Conservation (phyloP, 2,797 vertebrate species). For the Brachymystax lenok region DNA sequence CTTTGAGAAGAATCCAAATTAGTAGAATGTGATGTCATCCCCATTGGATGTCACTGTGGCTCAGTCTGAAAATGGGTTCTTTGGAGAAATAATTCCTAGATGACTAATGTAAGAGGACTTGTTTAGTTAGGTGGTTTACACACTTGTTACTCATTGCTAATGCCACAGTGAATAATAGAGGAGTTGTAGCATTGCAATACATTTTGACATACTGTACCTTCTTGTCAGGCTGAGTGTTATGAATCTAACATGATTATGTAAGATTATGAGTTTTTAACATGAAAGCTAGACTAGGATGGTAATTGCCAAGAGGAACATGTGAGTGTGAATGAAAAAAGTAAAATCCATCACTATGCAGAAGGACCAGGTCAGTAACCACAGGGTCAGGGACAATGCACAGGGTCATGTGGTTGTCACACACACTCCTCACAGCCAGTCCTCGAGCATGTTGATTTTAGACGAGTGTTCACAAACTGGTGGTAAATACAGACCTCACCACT, state of each 20-base stretch:
- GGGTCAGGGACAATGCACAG: too few species aligned
- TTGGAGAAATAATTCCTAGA: not conserved
- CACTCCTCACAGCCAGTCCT: too few species aligned
- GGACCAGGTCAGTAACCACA: too few species aligned
- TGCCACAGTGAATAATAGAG: not conserved
- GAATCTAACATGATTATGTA: not conserved
- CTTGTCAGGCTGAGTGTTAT: not conserved
- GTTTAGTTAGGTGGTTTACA: not conserved
- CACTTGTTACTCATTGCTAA: not conserved
- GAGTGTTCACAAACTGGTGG: not conserved
- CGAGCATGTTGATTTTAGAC: too few species aligned
- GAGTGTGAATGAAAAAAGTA: not conserved
- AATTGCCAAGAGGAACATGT: not conserved
- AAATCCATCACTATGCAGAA: not conserved
- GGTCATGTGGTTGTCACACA: not conserved
- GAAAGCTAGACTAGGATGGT: not conserved
- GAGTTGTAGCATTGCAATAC: not conserved
- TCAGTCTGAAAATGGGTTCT: not conserved
- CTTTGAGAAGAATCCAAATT: not conserved
- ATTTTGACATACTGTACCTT: not conserved
- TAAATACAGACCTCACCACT: not conserved
- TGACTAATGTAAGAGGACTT: not conserved
- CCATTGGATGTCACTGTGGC: not conserved
- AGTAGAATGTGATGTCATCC: not conserved
- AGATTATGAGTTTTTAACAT: not conserved